Conservation (phyloP, 2,888 invertebrate species). For the Caenorhabditis doughertyi region DNA sequence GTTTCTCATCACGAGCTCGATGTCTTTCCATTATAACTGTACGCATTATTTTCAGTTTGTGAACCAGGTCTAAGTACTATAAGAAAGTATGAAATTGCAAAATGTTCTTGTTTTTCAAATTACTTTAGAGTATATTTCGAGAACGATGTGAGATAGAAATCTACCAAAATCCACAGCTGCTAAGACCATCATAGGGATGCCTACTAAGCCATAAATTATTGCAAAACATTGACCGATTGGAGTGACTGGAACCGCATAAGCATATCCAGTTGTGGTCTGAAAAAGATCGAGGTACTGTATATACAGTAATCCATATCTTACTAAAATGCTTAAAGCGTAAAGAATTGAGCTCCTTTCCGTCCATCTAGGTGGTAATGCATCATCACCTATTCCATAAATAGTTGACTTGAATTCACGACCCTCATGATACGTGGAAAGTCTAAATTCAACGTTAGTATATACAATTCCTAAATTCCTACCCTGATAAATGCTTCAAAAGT, state of each 20-base stretch:
- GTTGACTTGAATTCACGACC: constrained; percentile 73
- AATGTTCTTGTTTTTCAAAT: neutral
- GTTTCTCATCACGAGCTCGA: constrained; percentile 40
- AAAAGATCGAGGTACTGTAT: constrained; percentile 1
- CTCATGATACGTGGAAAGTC: constrained; percentile 76
- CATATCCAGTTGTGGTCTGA: constrained; percentile 81
- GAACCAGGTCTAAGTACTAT: constrained; percentile 52
- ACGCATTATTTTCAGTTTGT: constrained; percentile 56
- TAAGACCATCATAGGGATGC: constrained; percentile 82
- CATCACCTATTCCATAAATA: constrained; percentile 64
- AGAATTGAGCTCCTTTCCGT: constrained; percentile 77
- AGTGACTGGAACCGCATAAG: constrained; percentile 79
- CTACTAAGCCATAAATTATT: constrained; percentile 79
- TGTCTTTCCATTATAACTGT: constrained; percentile 41
- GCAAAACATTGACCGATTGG: constrained; percentile 78
- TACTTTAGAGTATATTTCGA: constrained; percentile 78
- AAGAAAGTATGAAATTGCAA: neutral
- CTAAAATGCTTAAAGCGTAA: constrained; percentile 82
- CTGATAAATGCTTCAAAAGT: constrained; percentile 61
- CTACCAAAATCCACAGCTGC: constrained; percentile 82
- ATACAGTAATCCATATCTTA: constrained; percentile 27
- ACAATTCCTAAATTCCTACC: constrained; percentile 26
- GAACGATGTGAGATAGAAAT: constrained; percentile 81
- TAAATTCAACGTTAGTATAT: too few species aligned
- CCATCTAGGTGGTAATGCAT: constrained; percentile 80